Base-by-base conservation (phyloP, 2,113 vertebrate genomes). In the Labeo catla region DNA sequence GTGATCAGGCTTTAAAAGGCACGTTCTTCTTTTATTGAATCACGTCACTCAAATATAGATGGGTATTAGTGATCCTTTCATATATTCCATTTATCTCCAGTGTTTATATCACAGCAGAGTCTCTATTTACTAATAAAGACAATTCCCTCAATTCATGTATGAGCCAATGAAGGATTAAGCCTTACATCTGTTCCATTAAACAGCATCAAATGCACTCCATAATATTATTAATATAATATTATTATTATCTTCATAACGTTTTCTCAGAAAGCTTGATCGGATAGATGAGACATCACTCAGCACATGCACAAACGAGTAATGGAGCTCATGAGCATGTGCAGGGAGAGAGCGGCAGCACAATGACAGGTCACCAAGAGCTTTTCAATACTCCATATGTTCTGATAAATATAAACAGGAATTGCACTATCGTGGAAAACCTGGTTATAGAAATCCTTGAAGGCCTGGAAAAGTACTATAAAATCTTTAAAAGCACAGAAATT, bases 121-220 rank as follows among this genome's bases (percentile, higher is more conserved):
- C 9, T 81, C 47, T 49, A 34, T 81, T 81, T 66, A 34, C 21
- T 16, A 65, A 65, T 81, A 81, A 65, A 49, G 13, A 47, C 12
- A 65, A 65, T 49, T 39, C 2, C 19, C 21, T 61, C 57, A n/a
- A n/a, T 61, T 57, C 28, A 28, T 16, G 13, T 28, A 28, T 6
- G 79, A 81, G 79, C 79, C 79, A 81, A 23, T 47, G 43, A 43
- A 65, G 43, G 79, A 81, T 81, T 66, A 49, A 66, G 59, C 57
- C 23, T 8, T 28, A 47, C 79, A 81, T 49, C 59, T 49, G 13
- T 81, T 3, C 59, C 79, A 49, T 65, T 81, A 65, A 23, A 65
- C 43, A 81, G 43, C 21, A 28, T 45, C 19, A 45, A 10, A 73
- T 43, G 70, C 36, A 73, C 36, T 80, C 39, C 39, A 15, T 43